Conservation (phyloP, 2,797 vertebrate genomes). For the Benthosema pterotum region DNA sequence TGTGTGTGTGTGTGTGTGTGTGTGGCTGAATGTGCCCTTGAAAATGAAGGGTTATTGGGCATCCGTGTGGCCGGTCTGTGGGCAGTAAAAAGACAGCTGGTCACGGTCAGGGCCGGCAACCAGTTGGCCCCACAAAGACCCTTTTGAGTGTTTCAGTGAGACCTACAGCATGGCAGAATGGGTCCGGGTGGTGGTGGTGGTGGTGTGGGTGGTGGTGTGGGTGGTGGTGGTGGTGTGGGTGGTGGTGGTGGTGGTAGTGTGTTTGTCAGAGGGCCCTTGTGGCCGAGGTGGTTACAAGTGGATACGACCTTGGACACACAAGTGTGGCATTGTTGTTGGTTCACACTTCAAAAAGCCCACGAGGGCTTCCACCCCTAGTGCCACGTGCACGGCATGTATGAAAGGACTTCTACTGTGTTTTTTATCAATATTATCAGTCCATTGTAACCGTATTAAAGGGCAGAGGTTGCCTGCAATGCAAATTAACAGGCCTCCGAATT, state of each 20-base stretch:
- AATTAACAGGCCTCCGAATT: conserved; percentile 38
- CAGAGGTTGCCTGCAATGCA: conserved; percentile 5
- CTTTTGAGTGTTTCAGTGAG: not conserved
- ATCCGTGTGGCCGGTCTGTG: not conserved
- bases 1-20: not conserved
- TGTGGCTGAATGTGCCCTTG: conserved; percentile 18
- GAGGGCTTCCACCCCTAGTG: conserved; percentile 6
- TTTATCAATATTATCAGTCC: conserved; percentile 14
- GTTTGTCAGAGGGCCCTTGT: conserved; percentile 29
- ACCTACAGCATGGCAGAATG: conserved; percentile 4
- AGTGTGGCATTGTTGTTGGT: conserved; percentile 46
- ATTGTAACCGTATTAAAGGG: conserved; percentile 14
- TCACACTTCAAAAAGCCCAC: conserved; percentile 31
- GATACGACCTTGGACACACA: conserved; percentile 43
- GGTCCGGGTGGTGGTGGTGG: conserved; percentile 34
- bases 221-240: conserved; percentile 34
- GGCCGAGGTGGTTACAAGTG: conserved; percentile 25
- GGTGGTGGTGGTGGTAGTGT: conserved; percentile 34
- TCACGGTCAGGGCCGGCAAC: conserved; percentile 1
- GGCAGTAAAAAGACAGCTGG: conserved; percentile 38
- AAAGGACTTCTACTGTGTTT: not conserved
- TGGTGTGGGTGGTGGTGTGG: too few relatives aligned
- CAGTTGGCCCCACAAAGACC: conserved; percentile 20
- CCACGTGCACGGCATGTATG: not conserved
- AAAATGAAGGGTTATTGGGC: not conserved